Conservation (phyloP, 2,888 invertebrate genomes). For the Sycophila texana region DNA sequence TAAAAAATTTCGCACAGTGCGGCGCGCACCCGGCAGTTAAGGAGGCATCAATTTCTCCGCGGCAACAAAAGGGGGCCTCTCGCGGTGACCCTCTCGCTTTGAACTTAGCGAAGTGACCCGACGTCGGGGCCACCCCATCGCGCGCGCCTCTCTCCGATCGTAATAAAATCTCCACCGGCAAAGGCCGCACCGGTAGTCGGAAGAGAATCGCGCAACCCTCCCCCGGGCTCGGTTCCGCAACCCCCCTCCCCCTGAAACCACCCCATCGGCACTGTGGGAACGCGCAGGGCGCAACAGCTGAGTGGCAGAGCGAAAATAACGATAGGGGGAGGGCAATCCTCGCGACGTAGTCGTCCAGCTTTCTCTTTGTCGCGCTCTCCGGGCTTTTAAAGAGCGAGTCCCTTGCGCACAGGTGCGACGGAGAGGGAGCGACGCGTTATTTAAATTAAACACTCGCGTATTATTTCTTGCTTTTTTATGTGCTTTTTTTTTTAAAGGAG, state of each 20-base stretch:
- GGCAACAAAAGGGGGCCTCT: no score
- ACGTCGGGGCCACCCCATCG: not conserved
- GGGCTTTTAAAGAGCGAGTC: slow-evolving; percentile 37
- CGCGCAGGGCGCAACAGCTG: slow-evolving; percentile 3
- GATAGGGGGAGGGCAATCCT: slow-evolving; percentile 2
- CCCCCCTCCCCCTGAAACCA: slow-evolving; percentile 9
- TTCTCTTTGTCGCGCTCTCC: not conserved
- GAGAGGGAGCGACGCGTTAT: slow-evolving; percentile 37
- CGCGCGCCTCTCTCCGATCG: not conserved
- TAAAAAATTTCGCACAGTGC: no score
- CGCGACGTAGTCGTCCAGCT: not conserved
- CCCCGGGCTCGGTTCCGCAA: not conserved
- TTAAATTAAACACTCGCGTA: slow-evolving; percentile 44
- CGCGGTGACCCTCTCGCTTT: no score
- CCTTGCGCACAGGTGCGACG: slow-evolving; percentile 36
- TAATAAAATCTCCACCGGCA: not conserved
- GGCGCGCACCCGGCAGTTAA: no score
- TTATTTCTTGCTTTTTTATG: not conserved
- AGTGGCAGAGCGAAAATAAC: slow-evolving; percentile 6
- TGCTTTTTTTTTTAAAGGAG: not conserved
- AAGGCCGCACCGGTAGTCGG: not conserved
- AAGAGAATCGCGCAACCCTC: slow-evolving; percentile 6
- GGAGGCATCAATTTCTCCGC: no score
- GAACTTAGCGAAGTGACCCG: slow-evolving; percentile 21
- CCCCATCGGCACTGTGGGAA: slow-evolving; percentile 14